These are phyloP conservation scores for Thaumatotibia leucotreta DNA, from an alignment of 1,140 invertebrate genomes.

Conservation along the genomic window DNA sequence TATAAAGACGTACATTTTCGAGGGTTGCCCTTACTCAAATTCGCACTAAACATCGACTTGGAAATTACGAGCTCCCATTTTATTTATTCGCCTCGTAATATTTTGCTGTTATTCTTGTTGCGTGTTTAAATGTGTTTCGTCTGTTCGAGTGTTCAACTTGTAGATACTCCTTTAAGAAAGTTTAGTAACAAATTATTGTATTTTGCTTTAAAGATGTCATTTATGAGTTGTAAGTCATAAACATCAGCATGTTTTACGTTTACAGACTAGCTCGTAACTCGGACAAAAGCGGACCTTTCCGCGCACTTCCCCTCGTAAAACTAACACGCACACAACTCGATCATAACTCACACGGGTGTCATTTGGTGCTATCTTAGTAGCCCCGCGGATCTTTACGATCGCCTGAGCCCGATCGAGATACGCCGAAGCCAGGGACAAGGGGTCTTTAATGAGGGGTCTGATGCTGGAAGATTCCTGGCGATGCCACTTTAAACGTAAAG, in stretches of 20 bases:
- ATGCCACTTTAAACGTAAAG: conserved; percentile 1
- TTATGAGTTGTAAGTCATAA: not conserved
- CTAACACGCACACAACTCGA: conserved; percentile 1
- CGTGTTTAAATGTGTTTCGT: conserved; percentile 4
- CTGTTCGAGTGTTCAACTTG: not conserved
- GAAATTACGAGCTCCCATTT: conserved; percentile 9
- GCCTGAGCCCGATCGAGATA: not conserved
- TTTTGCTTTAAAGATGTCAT: not conserved
- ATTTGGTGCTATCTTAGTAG: conserved; percentile 10
- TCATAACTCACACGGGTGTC: not conserved
- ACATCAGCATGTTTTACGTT: not conserved
- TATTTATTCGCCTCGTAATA: conserved; percentile 8
- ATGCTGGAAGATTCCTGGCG: not conserved
- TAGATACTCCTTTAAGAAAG: too few species aligned
- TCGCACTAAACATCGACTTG: conserved; percentile 14
- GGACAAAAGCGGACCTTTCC: conserved; percentile 3
- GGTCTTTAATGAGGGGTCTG: conserved; percentile 3
- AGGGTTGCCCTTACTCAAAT: conserved; percentile 13
- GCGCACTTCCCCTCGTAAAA: not conserved
- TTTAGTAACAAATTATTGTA: too few species aligned
- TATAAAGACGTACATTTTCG: conserved; percentile 2
- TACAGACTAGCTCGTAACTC: not conserved
- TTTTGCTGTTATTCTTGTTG: conserved; percentile 12
- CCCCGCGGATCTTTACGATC: conserved; percentile 2
- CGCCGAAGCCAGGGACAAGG: not conserved